Evolutionary conservation across 2,888 invertebrate species (phyloP).

Genomic region (Schrankia costaestrigalis): DNA sequence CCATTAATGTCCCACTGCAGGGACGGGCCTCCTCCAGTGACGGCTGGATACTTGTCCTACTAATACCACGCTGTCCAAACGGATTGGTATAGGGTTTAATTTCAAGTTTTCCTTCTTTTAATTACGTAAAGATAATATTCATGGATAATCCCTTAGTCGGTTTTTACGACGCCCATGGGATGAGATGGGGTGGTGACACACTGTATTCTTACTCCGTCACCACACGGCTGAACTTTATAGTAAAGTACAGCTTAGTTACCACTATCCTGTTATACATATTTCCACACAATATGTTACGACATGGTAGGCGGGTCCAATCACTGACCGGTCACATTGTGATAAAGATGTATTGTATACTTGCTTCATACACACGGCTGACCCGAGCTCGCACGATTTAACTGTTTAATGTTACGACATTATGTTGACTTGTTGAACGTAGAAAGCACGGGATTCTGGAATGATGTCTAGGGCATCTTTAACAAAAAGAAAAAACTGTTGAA

Average conservation of each 20-base stretch:
- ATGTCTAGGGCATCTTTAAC: too few species aligned
- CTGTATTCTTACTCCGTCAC: not conserved
- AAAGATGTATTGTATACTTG: conserved; percentile 34
- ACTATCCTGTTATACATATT: conserved; percentile 24
- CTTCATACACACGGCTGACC: conserved; percentile 28
- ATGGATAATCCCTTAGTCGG: too few species aligned
- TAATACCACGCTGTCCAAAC: too few species aligned
- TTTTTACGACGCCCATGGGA: too few species aligned
- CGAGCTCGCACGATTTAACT: conserved; percentile 57
- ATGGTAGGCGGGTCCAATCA: conserved; percentile 30
- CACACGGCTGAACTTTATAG: not conserved
- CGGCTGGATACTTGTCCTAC: too few species aligned
- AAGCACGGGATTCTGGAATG: too few species aligned
- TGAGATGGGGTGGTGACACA: not conserved
- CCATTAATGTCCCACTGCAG: too few species aligned
- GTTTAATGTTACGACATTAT: conserved; percentile 51
- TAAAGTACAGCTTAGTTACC: not conserved
- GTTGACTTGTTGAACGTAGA: conserved; percentile 26
- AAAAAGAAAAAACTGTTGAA: too few species aligned
- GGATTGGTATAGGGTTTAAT: too few species aligned
- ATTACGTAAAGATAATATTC: too few species aligned
- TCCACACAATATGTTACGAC: conserved; percentile 24
- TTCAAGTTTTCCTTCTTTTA: too few species aligned
- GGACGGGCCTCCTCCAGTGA: too few species aligned
- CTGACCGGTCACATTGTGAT: conserved; percentile 26